Evolutionary conservation across 2,113 vertebrate species (phyloP).

Genomic region (Puma concolor): DNA sequence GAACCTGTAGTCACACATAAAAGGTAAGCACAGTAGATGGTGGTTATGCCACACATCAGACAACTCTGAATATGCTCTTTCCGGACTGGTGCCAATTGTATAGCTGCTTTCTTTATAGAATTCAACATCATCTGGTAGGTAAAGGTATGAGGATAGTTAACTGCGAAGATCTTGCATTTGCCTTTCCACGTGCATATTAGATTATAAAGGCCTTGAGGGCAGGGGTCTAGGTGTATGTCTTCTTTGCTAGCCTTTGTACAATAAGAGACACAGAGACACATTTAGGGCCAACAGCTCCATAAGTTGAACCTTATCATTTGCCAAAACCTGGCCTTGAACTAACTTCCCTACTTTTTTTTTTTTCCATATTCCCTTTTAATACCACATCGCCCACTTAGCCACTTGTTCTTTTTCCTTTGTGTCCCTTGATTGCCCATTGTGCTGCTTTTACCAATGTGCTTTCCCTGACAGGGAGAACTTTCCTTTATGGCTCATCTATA

Average conservation of each 20-base stretch:
- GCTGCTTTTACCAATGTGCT: not conserved
- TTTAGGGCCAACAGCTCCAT: not conserved
- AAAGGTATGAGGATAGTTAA: not conserved
- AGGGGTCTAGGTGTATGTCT: not conserved
- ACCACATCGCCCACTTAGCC: not conserved
- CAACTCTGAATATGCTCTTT: not conserved
- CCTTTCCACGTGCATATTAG: not conserved
- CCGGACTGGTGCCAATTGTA: not conserved
- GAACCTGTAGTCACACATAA: not conserved
- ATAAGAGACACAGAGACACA: not conserved
- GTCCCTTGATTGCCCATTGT: fast-evolving
- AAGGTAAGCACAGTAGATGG: not conserved
- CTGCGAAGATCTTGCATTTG: not conserved
- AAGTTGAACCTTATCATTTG: not conserved
- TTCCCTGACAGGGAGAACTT: fast-evolving
- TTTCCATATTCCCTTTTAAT: not conserved
- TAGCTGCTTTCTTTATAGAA: not conserved
- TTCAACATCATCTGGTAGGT: not conserved
- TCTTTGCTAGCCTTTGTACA: not conserved
- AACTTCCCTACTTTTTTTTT: not conserved
- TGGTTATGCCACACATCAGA: not conserved
- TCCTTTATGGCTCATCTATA: fast-evolving
- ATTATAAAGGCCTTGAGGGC: not conserved
- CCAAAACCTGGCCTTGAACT: not conserved
- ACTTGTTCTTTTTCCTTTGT: not conserved